Conservation (phyloP, 2,797 vertebrate genomes). For the Fratercula arctica region DNA sequence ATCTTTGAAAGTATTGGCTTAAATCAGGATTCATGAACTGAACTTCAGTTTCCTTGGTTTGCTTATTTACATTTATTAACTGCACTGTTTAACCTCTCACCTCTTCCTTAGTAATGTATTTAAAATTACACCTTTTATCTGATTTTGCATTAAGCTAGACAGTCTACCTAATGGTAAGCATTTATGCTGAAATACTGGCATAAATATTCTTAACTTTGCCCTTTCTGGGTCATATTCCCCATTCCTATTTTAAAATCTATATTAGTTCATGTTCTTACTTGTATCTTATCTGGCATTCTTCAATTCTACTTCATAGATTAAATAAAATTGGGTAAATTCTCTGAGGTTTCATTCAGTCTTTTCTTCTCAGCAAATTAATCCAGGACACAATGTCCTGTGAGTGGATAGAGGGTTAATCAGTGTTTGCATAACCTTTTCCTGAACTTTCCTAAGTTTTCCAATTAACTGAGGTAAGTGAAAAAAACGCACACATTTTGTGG, state of each 20-base stretch:
- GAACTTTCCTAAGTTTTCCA: conserved; percentile 79
- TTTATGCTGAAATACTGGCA: background rate
- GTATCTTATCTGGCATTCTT: conserved; percentile 19
- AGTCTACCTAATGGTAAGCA: background rate
- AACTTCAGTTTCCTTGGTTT: background rate
- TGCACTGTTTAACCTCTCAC: conserved; percentile 1
- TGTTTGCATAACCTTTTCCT: conserved; percentile 83
- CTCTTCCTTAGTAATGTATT: background rate
- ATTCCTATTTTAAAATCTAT: conserved; percentile 12
- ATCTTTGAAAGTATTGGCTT: background rate
- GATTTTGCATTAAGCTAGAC: background rate
- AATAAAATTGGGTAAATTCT: conserved; percentile 41
- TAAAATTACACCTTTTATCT: conserved; percentile 40
- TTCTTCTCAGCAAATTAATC: conserved; percentile 56
- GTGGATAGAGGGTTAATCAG: conserved; percentile 58
- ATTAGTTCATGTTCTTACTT: background rate
- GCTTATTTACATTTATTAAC: conserved; percentile 32
- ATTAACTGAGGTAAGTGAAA: conserved; percentile 74
- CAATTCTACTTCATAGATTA: conserved; percentile 16
- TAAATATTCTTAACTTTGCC: conserved; percentile 1
- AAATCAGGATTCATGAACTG: background rate
- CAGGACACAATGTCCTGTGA: background rate
- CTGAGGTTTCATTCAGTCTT: conserved; percentile 38
- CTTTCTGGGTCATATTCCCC: background rate
- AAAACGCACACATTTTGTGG: background rate